A percentile compares a stretch with the other conserved stretches of the same genome.
Conservation (phyloP, 2,888 invertebrate species). For the Phalangium opilio region DNA sequence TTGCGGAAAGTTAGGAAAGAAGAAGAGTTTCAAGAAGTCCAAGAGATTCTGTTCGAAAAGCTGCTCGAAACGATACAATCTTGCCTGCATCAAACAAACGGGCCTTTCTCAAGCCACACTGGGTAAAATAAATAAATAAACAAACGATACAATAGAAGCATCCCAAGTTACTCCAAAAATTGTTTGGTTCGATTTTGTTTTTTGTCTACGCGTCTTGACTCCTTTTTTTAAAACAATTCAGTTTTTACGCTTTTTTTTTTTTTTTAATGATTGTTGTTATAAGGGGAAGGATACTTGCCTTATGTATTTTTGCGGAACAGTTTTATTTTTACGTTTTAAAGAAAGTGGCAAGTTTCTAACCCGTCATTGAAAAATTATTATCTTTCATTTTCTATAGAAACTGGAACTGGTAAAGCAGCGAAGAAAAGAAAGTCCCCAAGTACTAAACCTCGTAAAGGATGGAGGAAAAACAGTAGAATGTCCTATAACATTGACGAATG, state of each 20-base stretch:
- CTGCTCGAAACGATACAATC: conserved; percentile 49
- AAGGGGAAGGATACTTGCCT: too few relatives aligned
- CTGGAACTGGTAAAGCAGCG: conserved; percentile 7
- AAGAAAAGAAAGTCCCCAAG: conserved; percentile 18
- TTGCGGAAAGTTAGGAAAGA: conserved; percentile 50
- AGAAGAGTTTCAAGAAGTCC: conserved; percentile 51
- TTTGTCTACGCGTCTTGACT: too few relatives aligned
- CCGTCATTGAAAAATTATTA: too few relatives aligned
- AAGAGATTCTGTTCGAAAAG: conserved; percentile 58
- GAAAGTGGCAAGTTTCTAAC: too few relatives aligned
- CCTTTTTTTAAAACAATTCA: too few relatives aligned
- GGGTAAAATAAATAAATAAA: not conserved
- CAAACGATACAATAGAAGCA: not conserved
- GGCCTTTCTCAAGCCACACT: conserved; percentile 24
- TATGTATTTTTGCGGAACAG: too few relatives aligned
- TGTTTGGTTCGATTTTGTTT: too few relatives aligned
- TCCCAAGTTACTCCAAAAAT: too few relatives aligned
- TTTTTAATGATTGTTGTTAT: too few relatives aligned
- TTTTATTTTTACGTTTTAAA: too few relatives aligned
- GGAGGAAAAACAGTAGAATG: conserved; percentile 12
- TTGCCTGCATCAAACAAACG: conserved; percentile 30
- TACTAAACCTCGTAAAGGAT: conserved; percentile 19
- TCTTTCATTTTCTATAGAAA: too few relatives aligned
- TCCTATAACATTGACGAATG: conserved; percentile 17
- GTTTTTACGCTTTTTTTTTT: too few relatives aligned